These are phyloP conservation scores for Lepidotrigona ventralis DNA, from an alignment of 1,140 invertebrate species.

Conservation along the genomic window DNA sequence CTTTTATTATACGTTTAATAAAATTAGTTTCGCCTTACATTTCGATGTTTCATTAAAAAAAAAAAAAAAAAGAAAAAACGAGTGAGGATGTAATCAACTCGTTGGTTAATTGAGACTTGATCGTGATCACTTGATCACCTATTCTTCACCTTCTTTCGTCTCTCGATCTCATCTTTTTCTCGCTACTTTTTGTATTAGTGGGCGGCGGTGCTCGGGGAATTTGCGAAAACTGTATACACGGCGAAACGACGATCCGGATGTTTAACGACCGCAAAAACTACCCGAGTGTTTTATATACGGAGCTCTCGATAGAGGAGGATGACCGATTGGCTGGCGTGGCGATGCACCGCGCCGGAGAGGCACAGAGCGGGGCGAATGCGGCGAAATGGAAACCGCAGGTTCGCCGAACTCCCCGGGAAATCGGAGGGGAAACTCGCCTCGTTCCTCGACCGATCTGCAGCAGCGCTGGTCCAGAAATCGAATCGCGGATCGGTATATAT, in stretches of 20 bases:
- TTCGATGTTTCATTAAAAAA: too few species aligned
- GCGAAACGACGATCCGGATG: not conserved
- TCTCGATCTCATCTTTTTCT: not conserved
- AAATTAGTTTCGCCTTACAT: too few species aligned
- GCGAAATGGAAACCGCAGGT: slow-evolving; percentile 48
- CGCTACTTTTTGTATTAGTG: too few species aligned
- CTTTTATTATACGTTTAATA: too few species aligned
- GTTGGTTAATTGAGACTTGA: too few species aligned
- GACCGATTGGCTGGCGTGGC: slow-evolving; percentile 8
- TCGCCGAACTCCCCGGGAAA: slow-evolving; percentile 41
- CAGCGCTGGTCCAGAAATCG: not conserved
- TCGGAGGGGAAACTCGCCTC: slow-evolving; percentile 25
- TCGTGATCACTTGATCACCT: too few species aligned
- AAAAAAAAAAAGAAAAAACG: too few species aligned
- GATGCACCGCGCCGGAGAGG: not conserved
- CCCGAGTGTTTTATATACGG: slow-evolving; percentile 9
- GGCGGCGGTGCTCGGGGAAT: too few species aligned
- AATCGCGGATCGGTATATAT: slow-evolving; percentile 3
- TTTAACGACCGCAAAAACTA: slow-evolving; percentile 17
- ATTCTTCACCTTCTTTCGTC: not conserved
- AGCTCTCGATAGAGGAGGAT: slow-evolving; percentile 5
- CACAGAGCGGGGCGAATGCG: not conserved
- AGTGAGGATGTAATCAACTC: too few species aligned
- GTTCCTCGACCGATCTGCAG: too few species aligned
- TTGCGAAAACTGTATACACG: not conserved